These are phyloP conservation scores for Hedychridium roseum DNA, from an alignment of 2,888 invertebrate species.

Conservation along the genomic window DNA sequence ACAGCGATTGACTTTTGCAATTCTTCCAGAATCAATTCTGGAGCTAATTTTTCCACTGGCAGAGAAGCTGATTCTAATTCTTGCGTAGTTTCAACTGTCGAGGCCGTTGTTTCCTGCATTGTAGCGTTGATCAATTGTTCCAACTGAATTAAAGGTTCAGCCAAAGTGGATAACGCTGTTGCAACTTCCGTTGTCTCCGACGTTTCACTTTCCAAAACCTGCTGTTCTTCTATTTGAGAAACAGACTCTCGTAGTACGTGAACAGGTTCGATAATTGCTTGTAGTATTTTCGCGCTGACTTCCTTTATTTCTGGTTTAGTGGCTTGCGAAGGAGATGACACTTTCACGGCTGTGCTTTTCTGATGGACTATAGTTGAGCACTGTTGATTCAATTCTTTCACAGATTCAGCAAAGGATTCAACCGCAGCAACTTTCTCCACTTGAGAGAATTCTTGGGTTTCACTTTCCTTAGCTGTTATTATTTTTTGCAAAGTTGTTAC, in stretches of 20 bases:
- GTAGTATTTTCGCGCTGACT: slow-evolving; percentile 20
- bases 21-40: too few species aligned
- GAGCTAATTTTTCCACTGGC: background rate
- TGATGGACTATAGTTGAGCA: too few species aligned
- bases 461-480: background rate
- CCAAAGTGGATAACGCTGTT: slow-evolving; percentile 20
- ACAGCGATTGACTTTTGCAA: too few species aligned
- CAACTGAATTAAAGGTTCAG: slow-evolving; percentile 32
- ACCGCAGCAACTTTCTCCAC: background rate
- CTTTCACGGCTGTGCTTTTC: too few species aligned
- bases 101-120: too few species aligned
- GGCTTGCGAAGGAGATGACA: slow-evolving; percentile 24
- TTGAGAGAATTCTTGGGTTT: background rate
- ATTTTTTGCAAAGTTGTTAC: background rate
- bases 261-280: slow-evolving; percentile 28
- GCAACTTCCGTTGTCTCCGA: slow-evolving; percentile 10
- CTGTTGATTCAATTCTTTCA: slow-evolving; percentile 34
- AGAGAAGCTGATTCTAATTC: too few species aligned
- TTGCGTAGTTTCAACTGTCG: too few species aligned
- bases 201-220: slow-evolving; percentile 8
- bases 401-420: slow-evolving; percentile 10
- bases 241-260: slow-evolving; percentile 22
- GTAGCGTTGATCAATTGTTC: slow-evolving; percentile 17
- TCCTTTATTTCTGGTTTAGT: slow-evolving; percentile 7
- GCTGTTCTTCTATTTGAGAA: slow-evolving; percentile 15